phyloP scores from a whole-genome alignment of 2,797 vertebrate genomes.

The Pangasius larnaudii region DNA sequence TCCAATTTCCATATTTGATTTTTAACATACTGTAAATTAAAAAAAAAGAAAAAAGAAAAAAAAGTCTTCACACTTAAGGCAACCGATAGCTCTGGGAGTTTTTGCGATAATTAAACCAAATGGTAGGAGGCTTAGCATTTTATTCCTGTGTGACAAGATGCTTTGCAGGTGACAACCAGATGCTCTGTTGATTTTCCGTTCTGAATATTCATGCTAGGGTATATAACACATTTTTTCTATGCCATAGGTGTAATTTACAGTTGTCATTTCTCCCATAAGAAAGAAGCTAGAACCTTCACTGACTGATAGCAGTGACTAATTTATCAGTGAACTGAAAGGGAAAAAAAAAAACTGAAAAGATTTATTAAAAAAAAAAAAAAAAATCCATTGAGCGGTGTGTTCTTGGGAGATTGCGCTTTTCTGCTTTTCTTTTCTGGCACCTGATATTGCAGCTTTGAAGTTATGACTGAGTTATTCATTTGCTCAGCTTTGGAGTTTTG shows the following conservation, averaged over 20 bases:
- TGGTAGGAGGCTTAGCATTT: background rate
- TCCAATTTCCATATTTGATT: background rate
- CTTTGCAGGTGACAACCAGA: conserved; percentile 6
- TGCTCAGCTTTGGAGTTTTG: conserved; percentile 15
- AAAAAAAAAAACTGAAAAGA: background rate
- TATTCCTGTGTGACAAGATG: conserved; percentile 7
- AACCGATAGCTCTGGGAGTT: background rate
- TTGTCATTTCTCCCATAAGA: background rate
- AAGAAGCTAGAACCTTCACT: background rate
- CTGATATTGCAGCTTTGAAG: conserved; percentile 29
- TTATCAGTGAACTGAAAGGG: background rate
- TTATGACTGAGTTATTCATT: conserved; percentile 24
- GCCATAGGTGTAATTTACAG: conserved; percentile 1
- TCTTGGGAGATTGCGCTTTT: conserved; percentile 1
- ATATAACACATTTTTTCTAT: background rate
- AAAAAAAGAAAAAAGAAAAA: background rate
- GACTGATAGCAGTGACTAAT: background rate
- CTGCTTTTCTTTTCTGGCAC: conserved; percentile 7
- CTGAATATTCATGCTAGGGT: conserved; percentile 9
- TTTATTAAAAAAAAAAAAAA: background rate
- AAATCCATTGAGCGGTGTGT: background rate
- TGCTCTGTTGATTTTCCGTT: background rate
- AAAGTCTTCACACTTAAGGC: background rate
- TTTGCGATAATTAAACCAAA: conserved; percentile 27
- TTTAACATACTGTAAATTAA: background rate